phyloP scores from a whole-genome alignment of 2,797 vertebrate species.

The Hippopotamyrus pictus region DNA sequence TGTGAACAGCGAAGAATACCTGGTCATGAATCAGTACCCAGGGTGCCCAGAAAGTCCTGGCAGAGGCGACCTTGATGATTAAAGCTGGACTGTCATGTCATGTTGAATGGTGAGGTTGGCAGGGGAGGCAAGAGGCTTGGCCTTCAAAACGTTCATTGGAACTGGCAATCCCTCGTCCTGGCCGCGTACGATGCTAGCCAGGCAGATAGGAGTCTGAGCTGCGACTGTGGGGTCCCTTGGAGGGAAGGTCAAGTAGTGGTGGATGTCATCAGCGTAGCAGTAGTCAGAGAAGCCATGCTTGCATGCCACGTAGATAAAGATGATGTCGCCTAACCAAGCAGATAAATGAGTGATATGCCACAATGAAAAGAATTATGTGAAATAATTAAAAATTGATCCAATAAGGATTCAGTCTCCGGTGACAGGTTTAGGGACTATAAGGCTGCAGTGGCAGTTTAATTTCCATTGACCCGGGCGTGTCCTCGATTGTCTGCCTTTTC shows the following conservation, averaged over 20 bases:
- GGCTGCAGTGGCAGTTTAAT: background rate
- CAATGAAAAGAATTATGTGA: background rate
- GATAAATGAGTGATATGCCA: background rate
- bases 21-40: background rate
- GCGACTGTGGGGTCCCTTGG: background rate
- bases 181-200: background rate
- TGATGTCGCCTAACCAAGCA: background rate
- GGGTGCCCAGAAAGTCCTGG: background rate
- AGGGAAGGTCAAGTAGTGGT: background rate
- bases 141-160: background rate
- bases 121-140: background rate
- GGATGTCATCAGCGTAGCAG: background rate
- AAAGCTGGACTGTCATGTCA: background rate
- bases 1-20: background rate
- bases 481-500: background rate
- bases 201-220: background rate
- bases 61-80: background rate
- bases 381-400: background rate
- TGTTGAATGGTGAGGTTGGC: background rate
- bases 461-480: background rate
- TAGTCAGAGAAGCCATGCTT: background rate
- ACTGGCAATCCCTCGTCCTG: background rate
- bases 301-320: background rate
- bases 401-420: background rate
- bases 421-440: background rate